Evolutionary conservation across 2,888 invertebrate species (phyloP).

Genomic region (Cylindroiulus punctatus): DNA sequence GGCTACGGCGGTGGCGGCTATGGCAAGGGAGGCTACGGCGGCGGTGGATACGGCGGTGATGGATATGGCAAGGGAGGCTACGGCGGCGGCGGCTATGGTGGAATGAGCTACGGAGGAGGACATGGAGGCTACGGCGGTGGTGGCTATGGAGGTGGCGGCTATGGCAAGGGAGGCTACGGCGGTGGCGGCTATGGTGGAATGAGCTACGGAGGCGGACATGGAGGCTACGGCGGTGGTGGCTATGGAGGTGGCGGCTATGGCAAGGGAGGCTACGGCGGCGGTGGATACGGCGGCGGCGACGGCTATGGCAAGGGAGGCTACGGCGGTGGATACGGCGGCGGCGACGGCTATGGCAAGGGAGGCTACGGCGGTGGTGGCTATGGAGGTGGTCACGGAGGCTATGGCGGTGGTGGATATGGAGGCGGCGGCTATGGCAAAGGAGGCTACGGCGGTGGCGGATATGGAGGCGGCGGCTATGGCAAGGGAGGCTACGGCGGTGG

Average conservation of each 20-base stretch:
- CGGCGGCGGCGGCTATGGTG: not conserved
- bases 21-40: not conserved
- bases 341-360: not conserved
- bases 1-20: not conserved
- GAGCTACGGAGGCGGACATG: not conserved
- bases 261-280: not conserved
- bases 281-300: not conserved
- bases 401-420: not conserved
- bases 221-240: not conserved
- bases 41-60: not conserved
- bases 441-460: not conserved
- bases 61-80: not conserved
- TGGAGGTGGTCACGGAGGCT: not conserved
- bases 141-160: not conserved
- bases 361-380: not conserved
- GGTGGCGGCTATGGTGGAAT: not conserved
- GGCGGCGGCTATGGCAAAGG: not conserved
- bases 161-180: conserved; percentile 8
- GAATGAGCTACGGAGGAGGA: not conserved
- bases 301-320: not conserved
- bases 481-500: not conserved
- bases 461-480: not conserved
- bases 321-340: not conserved
- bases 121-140: not conserved
- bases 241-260: not conserved